A percentile compares a stretch with the other conserved stretches of the same genome.
These are phyloP conservation scores for Samia ricini DNA, from an alignment of 1,140 invertebrate genomes.

Conservation along the genomic window DNA sequence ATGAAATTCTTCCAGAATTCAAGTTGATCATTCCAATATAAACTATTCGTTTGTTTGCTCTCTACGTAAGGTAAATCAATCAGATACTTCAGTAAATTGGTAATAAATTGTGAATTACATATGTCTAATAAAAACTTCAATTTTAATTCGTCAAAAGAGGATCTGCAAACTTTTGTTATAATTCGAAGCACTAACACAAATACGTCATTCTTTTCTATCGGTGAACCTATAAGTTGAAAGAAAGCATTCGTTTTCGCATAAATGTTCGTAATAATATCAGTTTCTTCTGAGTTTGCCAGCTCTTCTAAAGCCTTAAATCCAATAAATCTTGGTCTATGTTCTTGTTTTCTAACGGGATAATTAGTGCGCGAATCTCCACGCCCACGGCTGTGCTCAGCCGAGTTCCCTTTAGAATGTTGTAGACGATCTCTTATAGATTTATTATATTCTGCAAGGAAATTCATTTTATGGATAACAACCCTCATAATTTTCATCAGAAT, in stretches of 20 bases:
- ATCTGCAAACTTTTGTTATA: conserved; percentile 51
- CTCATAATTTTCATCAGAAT: too few species aligned
- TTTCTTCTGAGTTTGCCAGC: conserved; percentile 34
- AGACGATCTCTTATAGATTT: not conserved
- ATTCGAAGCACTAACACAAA: conserved; percentile 49
- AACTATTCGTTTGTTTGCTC: conserved; percentile 34
- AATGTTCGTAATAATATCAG: conserved; percentile 44
- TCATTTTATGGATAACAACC: not conserved
- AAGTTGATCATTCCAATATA: conserved; percentile 64
- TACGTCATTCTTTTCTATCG: conserved; percentile 42
- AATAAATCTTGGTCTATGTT: conserved; percentile 7
- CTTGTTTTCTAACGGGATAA: not conserved
- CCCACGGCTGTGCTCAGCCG: not conserved
- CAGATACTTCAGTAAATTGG: conserved; percentile 48
- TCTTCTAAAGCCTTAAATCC: conserved; percentile 36
- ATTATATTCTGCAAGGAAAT: not conserved
- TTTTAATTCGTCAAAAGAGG: conserved; percentile 58
- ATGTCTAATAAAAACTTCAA: conserved; percentile 51
- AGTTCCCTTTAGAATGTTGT: not conserved
- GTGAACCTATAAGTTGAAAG: conserved; percentile 32
- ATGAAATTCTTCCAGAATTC: conserved; percentile 67
- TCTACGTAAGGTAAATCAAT: conserved; percentile 53
- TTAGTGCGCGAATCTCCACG: not conserved
- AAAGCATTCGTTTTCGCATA: conserved; percentile 45
- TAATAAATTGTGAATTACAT: conserved; percentile 58